Evolutionary conservation across 2,888 invertebrate genomes (phyloP).

Genomic region (Thera obeliscata): DNA sequence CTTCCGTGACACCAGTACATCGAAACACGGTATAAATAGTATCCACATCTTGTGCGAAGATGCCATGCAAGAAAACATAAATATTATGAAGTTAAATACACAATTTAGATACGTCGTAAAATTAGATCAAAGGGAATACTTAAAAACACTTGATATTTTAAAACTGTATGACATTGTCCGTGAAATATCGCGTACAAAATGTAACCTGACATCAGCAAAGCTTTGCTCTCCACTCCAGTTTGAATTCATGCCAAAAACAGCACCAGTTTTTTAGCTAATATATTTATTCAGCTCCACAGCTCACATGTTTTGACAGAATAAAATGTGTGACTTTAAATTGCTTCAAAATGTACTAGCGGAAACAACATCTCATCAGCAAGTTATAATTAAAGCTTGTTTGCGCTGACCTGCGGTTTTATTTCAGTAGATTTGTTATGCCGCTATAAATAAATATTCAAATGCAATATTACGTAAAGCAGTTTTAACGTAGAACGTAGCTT

Average conservation of each 20-base stretch:
- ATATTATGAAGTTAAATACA: neutral
- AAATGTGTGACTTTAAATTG: slow-evolving; percentile 46
- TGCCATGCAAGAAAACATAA: neutral
- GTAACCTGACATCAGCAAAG: slow-evolving; percentile 10
- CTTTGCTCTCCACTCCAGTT: slow-evolving; percentile 48
- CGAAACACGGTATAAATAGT: no score
- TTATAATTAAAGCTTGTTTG: slow-evolving; percentile 60
- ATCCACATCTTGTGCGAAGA: neutral
- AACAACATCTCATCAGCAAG: slow-evolving; percentile 45
- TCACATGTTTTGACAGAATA: slow-evolving; percentile 37
- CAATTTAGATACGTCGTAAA: neutral
- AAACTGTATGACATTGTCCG: neutral
- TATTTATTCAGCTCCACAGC: slow-evolving; percentile 45
- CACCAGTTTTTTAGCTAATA: slow-evolving; percentile 52
- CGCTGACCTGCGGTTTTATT: slow-evolving; percentile 46
- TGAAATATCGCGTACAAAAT: slow-evolving; percentile 7
- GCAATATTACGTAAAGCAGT: slow-evolving; percentile 9
- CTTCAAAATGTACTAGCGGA: slow-evolving; percentile 38
- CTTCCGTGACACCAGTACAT: no score
- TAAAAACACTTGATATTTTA: neutral
- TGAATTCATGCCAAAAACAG: slow-evolving; percentile 69
- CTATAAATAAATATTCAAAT: slow-evolving; percentile 22
- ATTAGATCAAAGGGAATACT: neutral
- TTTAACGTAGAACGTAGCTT: neutral
- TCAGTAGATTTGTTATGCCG: slow-evolving; percentile 29